Evolutionary conservation across 2,797 vertebrate genomes (phyloP), one percentile per base, ranked within the genome.

Genomic region (Rhinella marina): DNA sequence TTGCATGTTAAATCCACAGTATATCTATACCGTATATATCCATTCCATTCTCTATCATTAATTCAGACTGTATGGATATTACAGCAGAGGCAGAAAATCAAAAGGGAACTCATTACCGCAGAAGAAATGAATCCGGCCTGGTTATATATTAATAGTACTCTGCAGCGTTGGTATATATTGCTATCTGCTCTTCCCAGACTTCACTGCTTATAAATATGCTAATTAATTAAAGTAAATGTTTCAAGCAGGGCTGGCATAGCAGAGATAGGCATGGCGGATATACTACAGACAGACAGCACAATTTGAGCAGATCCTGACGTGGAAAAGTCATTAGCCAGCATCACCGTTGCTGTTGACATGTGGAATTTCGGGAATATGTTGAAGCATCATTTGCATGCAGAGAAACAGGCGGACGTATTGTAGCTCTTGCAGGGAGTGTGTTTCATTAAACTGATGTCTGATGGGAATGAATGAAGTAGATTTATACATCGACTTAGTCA

Each of bases 221-320:
- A 86, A 89, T 89, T 89, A 89, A 89, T 89, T 82, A 86, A 89
- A 86, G 79, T 59, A 79, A 89, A 89, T 83, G 84, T 89, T 83
- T 89, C 80, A 57, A 86, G 84, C 84, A 66, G 13, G 84, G 84
- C 76, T 82, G 59, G 84, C 62, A 54, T 78, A 72, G 81, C 50
- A 50, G 52, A 59, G 79, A 89, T 86, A 86, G 72, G 76, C 21
- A 54, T 19, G 64, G 23, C 62, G 87, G 72, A 59, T 86, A 72
- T 21, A 64, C 77, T 83, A 62, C 7, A 59, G 41, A 48, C 79
- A 83, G 84, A 68, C 73, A 17, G 80, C 23, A 50, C 73, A 86
- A 77, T 86, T 86, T 86, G 23, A 86, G 78, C 61, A 86, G 80
- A 86, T 82, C 70, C 72, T 82, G 80, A 59, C 25, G 17, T 77